Percentiles rank a stretch among this genome's conserved stretches.
These are phyloP conservation scores for Leptura quadrifasciata DNA, from an alignment of 2,888 invertebrate species.

Conservation along the genomic window DNA sequence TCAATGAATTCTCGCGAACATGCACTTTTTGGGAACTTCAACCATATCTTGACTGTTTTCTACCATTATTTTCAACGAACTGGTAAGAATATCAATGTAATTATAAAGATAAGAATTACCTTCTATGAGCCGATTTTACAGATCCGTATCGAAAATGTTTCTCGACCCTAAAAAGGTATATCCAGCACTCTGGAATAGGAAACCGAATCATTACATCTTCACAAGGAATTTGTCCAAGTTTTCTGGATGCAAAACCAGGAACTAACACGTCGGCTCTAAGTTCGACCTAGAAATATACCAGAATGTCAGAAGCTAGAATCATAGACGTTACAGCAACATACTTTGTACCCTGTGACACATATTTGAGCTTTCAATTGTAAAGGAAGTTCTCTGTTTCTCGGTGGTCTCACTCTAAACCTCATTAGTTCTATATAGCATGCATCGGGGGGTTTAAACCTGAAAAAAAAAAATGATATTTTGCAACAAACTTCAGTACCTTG, in stretches of 20 bases:
- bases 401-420: conserved; percentile 96
- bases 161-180: conserved; percentile 98
- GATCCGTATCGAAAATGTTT: conserved; percentile 98
- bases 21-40: no score
- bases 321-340: conserved; percentile 61
- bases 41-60: no score
- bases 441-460: conserved; percentile 96
- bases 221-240: conserved; percentile 96
- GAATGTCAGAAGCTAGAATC: background rate
- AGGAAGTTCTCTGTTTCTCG: conserved; percentile 96
- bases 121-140: conserved; percentile 93
- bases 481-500: no score
- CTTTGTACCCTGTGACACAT: conserved; percentile 90
- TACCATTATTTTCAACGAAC: no score
- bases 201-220: conserved; percentile 97
- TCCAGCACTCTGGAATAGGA: conserved; percentile 99
- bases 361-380: conserved; percentile 94
- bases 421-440: conserved; percentile 98
- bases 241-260: conserved; percentile 96
- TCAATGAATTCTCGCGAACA: no score
- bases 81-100: conserved; percentile 15
- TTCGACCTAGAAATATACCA: conserved; percentile 82
- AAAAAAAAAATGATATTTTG: conserved; percentile 48
- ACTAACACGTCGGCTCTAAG: conserved; percentile 96
- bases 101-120: conserved; percentile 66